Evolutionary conservation across 1,140 invertebrate genomes (phyloP).

Genomic region (Achroia grisella): DNA sequence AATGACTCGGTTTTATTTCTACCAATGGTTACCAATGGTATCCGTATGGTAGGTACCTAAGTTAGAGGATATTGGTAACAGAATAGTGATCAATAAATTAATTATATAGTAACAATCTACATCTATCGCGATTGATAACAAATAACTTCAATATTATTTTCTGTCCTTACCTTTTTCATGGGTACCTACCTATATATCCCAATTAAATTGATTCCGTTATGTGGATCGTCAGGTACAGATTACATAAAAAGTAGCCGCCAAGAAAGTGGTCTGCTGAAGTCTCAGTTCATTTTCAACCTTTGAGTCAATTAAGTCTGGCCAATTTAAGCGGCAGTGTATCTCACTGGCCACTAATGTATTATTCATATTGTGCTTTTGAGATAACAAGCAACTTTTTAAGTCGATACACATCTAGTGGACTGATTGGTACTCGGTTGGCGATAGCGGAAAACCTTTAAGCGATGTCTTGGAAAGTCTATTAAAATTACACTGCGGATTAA

Average conservation of each 20-base stretch:
- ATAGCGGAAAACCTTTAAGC: conserved; percentile 25
- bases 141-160: too few relatives aligned
- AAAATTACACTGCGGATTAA: conserved; percentile 27
- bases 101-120: too few relatives aligned
- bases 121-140: too few relatives aligned
- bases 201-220: conserved; percentile 53
- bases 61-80: too few relatives aligned
- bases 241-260: conserved; percentile 44
- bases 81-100: too few relatives aligned
- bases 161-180: too few relatives aligned
- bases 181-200: conserved; percentile 18
- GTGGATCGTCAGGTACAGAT: conserved; percentile 28
- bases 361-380: conserved; percentile 72
- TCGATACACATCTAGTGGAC: conserved; percentile 67
- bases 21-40: too few relatives aligned
- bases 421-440: conserved; percentile 50
- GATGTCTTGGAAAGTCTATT: conserved; percentile 30
- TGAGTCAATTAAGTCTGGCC: conserved; percentile 69
- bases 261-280: conserved; percentile 16
- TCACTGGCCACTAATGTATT: conserved; percentile 60
- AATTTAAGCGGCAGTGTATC: conserved; percentile 55
- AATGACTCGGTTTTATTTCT: too few relatives aligned
- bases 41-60: too few relatives aligned
- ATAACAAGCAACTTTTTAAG: conserved; percentile 66
- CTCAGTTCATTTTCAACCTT: conserved; percentile 65